phyloP scores from a whole-genome alignment of 2,113 vertebrate species.

The Tympanuchus pallidicinctus region DNA sequence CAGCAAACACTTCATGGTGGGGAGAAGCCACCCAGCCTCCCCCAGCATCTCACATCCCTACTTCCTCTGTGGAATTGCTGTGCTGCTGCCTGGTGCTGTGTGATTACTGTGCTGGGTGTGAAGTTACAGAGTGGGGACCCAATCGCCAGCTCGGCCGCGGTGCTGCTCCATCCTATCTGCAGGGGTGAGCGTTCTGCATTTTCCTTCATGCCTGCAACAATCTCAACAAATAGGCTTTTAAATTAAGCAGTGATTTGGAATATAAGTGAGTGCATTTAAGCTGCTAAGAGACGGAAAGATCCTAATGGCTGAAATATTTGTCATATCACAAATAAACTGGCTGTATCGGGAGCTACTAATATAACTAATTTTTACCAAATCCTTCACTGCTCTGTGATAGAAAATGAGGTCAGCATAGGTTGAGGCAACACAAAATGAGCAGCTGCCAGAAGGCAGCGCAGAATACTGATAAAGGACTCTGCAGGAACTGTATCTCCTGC shows the following conservation, averaged over 20 bases:
- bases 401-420: slow-evolving; percentile 96
- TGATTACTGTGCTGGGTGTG: slow-evolving; percentile 58
- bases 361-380: slow-evolving; percentile 96
- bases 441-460: slow-evolving; percentile 86
- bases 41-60: neutral
- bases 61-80: neutral
- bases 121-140: slow-evolving; percentile 62
- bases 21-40: neutral
- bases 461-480: slow-evolving; percentile 82
- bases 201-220: slow-evolving; percentile 67
- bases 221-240: slow-evolving; percentile 83
- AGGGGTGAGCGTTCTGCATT: slow-evolving; percentile 49
- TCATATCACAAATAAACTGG: slow-evolving; percentile 96
- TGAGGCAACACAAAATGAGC: slow-evolving; percentile 91
- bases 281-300: slow-evolving; percentile 96
- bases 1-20: accelerated
- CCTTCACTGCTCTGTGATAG: slow-evolving; percentile 84
- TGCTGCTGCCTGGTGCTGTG: neutral
- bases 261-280: slow-evolving; percentile 98
- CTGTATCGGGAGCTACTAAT: slow-evolving; percentile 90
- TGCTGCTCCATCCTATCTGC: slow-evolving; percentile 14
- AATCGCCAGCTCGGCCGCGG: slow-evolving; percentile 59
- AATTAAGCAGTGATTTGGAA: slow-evolving; percentile 99
- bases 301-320: slow-evolving; percentile 99
- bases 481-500: slow-evolving; percentile 37